phyloP scores from a whole-genome alignment of 2,888 invertebrate species.

The Eristalis tenax region DNA sequence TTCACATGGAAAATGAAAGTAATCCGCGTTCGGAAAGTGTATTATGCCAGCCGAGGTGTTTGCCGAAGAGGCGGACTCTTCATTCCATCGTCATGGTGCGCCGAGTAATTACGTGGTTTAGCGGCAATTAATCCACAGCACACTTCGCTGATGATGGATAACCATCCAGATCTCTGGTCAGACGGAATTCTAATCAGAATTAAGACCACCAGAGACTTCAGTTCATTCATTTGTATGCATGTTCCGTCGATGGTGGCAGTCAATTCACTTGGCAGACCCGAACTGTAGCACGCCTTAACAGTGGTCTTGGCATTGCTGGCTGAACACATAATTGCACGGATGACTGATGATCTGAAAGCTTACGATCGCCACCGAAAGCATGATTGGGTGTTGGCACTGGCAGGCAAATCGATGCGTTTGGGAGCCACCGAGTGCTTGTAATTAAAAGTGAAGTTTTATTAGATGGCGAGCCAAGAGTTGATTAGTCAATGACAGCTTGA shows the following conservation, averaged over 20 bases:
- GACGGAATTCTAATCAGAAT: not conserved
- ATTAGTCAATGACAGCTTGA: not conserved
- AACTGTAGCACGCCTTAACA: slow-evolving; percentile 35
- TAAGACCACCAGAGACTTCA: no score
- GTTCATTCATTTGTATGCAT: not conserved
- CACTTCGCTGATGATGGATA: slow-evolving; percentile 39
- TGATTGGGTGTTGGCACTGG: slow-evolving; percentile 64
- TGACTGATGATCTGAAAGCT: slow-evolving; percentile 62
- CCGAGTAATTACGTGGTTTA: slow-evolving; percentile 14
- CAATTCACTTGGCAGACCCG: slow-evolving; percentile 9
- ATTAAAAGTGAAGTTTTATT: slow-evolving; percentile 5
- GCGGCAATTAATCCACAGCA: slow-evolving; percentile 28
- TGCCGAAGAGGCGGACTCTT: not conserved
- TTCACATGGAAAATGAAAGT: slow-evolving; percentile 67
- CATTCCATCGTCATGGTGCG: not conserved
- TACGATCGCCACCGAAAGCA: slow-evolving; percentile 40
- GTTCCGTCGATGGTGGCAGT: not conserved
- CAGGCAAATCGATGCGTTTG: slow-evolving; percentile 23
- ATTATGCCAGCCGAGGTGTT: slow-evolving; percentile 48
- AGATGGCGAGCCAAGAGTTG: not conserved
- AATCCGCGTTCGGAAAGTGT: slow-evolving; percentile 59
- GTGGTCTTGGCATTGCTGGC: slow-evolving; percentile 47
- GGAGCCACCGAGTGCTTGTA: not conserved
- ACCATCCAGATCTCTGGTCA: not conserved
- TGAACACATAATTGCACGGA: slow-evolving; percentile 63